Evolutionary conservation across 1,140 invertebrate genomes (phyloP).

Genomic region (Eriosoma lanigerum): DNA sequence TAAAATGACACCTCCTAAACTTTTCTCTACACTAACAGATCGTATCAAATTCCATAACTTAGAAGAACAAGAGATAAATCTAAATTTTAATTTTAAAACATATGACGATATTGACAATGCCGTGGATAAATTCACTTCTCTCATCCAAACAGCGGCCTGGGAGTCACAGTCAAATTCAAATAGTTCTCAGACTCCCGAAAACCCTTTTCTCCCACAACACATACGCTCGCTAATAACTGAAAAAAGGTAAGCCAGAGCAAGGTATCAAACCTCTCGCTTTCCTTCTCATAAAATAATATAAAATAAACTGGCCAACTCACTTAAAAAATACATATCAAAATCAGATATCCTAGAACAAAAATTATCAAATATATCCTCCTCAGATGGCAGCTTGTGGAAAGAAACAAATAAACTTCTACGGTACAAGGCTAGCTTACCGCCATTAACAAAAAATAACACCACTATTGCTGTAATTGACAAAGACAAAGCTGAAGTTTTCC

Average conservation of each 20-base stretch:
- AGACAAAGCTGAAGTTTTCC: too few relatives aligned
- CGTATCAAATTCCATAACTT: background rate
- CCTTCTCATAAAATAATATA: background rate
- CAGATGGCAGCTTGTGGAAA: background rate
- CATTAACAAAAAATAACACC: too few relatives aligned
- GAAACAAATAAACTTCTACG: background rate
- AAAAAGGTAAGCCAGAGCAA: background rate
- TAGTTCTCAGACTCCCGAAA: background rate
- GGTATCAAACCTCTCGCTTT: background rate
- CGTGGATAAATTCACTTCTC: constrained; percentile 9
- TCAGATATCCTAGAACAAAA: background rate
- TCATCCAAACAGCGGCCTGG: constrained; percentile 52
- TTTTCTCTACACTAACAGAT: background rate
- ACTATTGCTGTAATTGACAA: too few relatives aligned
- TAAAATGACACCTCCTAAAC: background rate
- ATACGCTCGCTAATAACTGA: background rate
- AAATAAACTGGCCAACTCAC: background rate
- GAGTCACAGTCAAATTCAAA: background rate
- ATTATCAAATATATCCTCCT: background rate
- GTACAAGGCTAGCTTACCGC: background rate
- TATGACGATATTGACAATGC: background rate
- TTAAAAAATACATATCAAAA: constrained; percentile 4
- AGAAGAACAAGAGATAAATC: background rate
- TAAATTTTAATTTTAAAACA: background rate
- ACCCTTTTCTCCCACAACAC: background rate